These are phyloP conservation scores for Hydra vulgaris DNA, from an alignment of 30 jellyfish, hydroid and myxozoan species.

Conservation along the genomic window DNA sequence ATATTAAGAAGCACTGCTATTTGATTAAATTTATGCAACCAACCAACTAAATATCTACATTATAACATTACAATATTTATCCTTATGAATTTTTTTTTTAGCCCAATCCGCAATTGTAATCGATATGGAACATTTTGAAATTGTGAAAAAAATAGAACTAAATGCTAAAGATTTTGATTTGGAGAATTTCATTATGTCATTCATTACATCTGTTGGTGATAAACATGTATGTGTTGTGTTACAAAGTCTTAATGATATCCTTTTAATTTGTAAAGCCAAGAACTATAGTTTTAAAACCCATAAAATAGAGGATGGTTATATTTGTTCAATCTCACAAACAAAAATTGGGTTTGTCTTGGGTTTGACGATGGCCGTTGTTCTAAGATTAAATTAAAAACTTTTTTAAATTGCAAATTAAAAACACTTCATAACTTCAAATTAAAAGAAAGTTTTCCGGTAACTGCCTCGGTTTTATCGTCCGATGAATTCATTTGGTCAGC, in stretches of 20 bases:
- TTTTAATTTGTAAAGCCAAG: conserved; percentile 31
- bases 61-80: too few relatives aligned
- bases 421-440: not conserved
- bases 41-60: too few relatives aligned
- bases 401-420: not conserved
- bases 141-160: not conserved
- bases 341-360: conserved; percentile 48
- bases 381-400: conserved; percentile 26
- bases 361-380: conserved; percentile 50
- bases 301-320: conserved; percentile 24
- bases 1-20: too few relatives aligned
- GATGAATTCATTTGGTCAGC: not conserved
- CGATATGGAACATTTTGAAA: not conserved
- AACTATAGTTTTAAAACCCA: conserved; percentile 14
- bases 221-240: conserved; percentile 51
- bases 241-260: conserved; percentile 51
- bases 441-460: too few relatives aligned
- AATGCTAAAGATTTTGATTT: not conserved
- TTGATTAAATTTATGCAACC: too few relatives aligned
- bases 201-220: conserved; percentile 1
- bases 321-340: conserved; percentile 43
- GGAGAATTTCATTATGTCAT: not conserved
- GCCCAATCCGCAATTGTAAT: not conserved
- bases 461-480: not conserved
- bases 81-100: too few relatives aligned